Conservation (phyloP, 30 jellyfish, hydroid and myxozoan genomes). For the Catostylus mosaicus region DNA sequence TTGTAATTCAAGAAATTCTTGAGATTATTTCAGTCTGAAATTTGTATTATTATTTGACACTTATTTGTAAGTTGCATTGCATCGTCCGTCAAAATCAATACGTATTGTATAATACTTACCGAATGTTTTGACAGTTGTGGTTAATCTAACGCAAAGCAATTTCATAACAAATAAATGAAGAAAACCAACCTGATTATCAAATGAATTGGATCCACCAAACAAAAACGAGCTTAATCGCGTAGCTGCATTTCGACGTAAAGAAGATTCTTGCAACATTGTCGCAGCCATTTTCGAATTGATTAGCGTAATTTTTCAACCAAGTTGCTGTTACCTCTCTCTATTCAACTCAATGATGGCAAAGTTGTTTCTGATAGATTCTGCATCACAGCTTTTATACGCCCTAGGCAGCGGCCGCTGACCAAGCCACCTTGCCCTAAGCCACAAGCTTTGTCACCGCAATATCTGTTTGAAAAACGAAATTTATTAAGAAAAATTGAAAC, state of each 20-base stretch:
- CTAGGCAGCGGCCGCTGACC: background rate
- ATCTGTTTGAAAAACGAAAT: too few relatives aligned
- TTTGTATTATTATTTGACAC: too few relatives aligned
- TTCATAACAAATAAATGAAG: background rate
- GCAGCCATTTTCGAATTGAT: constrained; percentile 8
- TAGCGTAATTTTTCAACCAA: too few relatives aligned
- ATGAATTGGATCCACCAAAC: constrained; percentile 33
- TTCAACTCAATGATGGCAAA: too few relatives aligned
- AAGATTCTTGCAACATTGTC: constrained; percentile 24
- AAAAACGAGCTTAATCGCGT: constrained; percentile 30
- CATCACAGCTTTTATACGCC: background rate
- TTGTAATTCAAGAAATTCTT: too few relatives aligned
- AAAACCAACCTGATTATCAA: constrained; percentile 33
- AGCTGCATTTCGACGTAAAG: constrained; percentile 7
- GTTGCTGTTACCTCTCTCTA: too few relatives aligned
- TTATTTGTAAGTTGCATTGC: too few relatives aligned
- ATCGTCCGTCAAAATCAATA: background rate
- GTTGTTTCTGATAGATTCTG: too few relatives aligned
- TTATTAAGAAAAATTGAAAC: too few relatives aligned
- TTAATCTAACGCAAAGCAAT: background rate
- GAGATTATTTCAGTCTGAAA: too few relatives aligned
- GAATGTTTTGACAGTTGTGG: background rate
- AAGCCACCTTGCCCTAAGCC: background rate
- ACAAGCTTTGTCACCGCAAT: too few relatives aligned
- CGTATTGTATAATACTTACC: background rate